Evolutionary conservation across 2,797 vertebrate species (phyloP), one percentile per base, ranked within the genome.

Genomic region (Acanthurus leucopareius): DNA sequence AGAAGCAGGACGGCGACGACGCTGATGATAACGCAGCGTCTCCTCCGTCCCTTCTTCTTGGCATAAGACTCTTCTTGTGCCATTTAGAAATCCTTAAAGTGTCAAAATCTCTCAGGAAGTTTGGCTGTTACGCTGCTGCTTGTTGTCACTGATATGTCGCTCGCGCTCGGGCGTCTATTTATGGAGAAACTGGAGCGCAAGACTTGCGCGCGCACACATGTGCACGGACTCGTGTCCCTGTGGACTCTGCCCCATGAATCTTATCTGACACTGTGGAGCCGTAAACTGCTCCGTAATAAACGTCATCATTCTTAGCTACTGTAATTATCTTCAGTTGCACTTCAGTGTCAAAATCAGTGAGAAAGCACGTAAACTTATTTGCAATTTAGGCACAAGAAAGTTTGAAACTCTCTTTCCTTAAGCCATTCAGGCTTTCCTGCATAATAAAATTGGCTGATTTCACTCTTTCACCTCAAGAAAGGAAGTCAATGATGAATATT

Each of bases 1-100:
- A 91, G 0, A 0, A 90, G 1, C 0, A 88, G 1, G 1, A 56
- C 35, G 0, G 2, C 17, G 0, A 28, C 2, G 1, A 58, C 19
- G 1, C 11, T 1, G 0, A 77, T 0, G 0, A 68, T 0, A 0
- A 83, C 0, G 0, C 60, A 7, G 11, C 56, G 11, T 3, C 3
- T 79, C 44, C 42, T 79, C 13, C 66, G 67, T 8, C 0, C 69
- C 69, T 60, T 88, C 14, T 1, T 22, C 3, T 4, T 15, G 0
- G 0, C 0, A 4, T 3, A 25, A 25, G 25, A 25, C 25, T 25
- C 25, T 25, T 25, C 25, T 25, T 25, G 3, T 3, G 83, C 89
- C 92, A 93, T 91, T 17, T 13, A 1, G 20, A 49, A 1, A 2
- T 0, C 2, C 5, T 42, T 2, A 3, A 7, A n/a, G 10, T 10